Conservation (phyloP, 1,140 invertebrate genomes). For the Ctenoplectra terminalis region DNA sequence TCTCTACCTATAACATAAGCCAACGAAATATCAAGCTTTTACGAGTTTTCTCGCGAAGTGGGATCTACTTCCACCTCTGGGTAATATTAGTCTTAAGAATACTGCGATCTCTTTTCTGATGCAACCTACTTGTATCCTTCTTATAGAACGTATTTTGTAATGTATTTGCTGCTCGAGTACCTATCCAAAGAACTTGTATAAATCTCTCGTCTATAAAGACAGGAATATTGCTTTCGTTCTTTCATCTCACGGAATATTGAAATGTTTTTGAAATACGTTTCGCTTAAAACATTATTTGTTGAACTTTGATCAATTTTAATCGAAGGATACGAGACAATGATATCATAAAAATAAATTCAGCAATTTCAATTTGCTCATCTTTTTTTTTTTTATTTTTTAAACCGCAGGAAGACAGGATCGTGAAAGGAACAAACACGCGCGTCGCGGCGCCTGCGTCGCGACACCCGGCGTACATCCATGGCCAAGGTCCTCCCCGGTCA, state of each 20-base stretch:
- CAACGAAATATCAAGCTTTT: neutral
- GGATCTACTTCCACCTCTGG: neutral
- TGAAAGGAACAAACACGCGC: constrained; percentile 26
- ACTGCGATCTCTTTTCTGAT: constrained; percentile 11
- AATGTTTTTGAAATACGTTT: neutral
- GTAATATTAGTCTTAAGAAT: constrained; percentile 7
- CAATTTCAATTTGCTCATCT: neutral
- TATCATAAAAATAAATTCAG: neutral
- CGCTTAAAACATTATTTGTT: neutral
- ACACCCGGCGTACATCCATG: constrained; percentile 70
- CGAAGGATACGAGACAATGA: neutral
- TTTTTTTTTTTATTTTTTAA: constrained; percentile 10
- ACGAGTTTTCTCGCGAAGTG: constrained; percentile 3
- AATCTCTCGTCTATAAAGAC: neutral
- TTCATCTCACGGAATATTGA: neutral
- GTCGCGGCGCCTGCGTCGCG: constrained; percentile 56
- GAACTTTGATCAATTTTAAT: no score
- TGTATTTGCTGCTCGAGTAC: neutral
- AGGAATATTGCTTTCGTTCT: neutral
- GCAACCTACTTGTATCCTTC: constrained; percentile 17
- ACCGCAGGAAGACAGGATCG: neutral
- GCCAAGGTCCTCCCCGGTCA: constrained; percentile 80
- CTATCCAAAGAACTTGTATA: neutral
- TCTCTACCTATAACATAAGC: neutral
- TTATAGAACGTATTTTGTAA: neutral